A percentile compares a stretch with the other conserved stretches of the same genome.
Conservation (phyloP, 2,113 vertebrate species). For the Pampusana beccarii region DNA sequence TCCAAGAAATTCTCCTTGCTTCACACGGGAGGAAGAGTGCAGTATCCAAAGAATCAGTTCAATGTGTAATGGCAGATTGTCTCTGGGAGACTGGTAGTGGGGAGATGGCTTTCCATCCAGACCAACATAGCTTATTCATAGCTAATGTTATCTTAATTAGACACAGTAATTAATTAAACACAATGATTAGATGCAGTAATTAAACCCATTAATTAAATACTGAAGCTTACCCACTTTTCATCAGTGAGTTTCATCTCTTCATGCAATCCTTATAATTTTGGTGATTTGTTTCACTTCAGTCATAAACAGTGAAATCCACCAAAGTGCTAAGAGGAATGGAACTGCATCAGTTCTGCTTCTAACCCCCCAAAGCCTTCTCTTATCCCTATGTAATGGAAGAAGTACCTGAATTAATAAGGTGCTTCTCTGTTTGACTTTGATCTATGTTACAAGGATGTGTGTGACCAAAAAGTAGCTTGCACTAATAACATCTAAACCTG, state of each 20-base stretch:
- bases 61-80: not conserved
- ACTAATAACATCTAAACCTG: not conserved
- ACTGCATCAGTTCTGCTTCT: not conserved
- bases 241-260: not conserved
- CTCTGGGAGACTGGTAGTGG: not conserved
- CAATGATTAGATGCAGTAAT: slow-evolving; percentile 30
- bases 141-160: slow-evolving; percentile 20
- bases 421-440: not conserved
- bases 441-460: not conserved
- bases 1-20: not conserved
- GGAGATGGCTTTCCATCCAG: not conserved
- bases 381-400: not conserved
- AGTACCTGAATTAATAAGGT: not conserved
- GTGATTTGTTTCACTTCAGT: slow-evolving; percentile 18
- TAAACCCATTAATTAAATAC: slow-evolving; percentile 38
- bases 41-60: not conserved
- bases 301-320: not conserved
- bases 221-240: slow-evolving; percentile 16
- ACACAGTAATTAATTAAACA: slow-evolving; percentile 35
- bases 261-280: not conserved
- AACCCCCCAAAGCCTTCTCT: not conserved
- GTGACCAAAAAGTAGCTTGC: not conserved
- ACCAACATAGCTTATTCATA: not conserved
- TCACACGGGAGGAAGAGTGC: not conserved
- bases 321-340: not conserved